A percentile compares a stretch with the other conserved stretches of the same genome.
Evolutionary conservation across 1,140 invertebrate species (phyloP).

Genomic region (Polypedilum vanderplanki): DNA sequence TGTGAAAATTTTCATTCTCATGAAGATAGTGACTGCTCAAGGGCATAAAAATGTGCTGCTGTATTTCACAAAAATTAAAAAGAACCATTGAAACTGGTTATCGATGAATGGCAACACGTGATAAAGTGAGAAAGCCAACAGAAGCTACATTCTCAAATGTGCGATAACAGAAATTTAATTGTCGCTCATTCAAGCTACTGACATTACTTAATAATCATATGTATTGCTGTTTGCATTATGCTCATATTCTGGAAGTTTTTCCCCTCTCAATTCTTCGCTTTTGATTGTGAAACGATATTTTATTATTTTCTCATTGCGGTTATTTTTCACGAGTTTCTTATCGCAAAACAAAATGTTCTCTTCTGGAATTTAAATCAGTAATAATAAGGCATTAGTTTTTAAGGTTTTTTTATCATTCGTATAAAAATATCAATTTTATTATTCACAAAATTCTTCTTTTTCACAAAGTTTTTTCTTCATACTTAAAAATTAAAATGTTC

Average conservation of each 20-base stretch:
- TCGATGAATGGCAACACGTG: not conserved
- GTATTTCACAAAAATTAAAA: not conserved
- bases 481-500: too few relatives aligned
- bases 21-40: not conserved
- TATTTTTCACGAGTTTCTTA: not conserved
- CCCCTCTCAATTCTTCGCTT: too few relatives aligned
- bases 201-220: not conserved
- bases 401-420: too few relatives aligned
- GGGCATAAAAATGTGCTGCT: not conserved
- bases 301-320: not conserved
- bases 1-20: constrained; percentile 26
- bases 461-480: too few relatives aligned
- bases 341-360: too few relatives aligned
- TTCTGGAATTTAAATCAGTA: too few relatives aligned
- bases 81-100: not conserved
- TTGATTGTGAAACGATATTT: too few relatives aligned
- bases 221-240: not conserved
- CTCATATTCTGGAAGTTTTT: too few relatives aligned
- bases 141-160: not conserved
- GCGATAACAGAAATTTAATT: constrained; percentile 14
- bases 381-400: too few relatives aligned
- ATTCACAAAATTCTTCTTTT: too few relatives aligned
- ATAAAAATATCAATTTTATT: too few relatives aligned
- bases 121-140: constrained; percentile 5
- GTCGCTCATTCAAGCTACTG: not conserved